Evolutionary conservation across 2,113 vertebrate genomes (phyloP).

Genomic region (Rhinoptilus africanus): DNA sequence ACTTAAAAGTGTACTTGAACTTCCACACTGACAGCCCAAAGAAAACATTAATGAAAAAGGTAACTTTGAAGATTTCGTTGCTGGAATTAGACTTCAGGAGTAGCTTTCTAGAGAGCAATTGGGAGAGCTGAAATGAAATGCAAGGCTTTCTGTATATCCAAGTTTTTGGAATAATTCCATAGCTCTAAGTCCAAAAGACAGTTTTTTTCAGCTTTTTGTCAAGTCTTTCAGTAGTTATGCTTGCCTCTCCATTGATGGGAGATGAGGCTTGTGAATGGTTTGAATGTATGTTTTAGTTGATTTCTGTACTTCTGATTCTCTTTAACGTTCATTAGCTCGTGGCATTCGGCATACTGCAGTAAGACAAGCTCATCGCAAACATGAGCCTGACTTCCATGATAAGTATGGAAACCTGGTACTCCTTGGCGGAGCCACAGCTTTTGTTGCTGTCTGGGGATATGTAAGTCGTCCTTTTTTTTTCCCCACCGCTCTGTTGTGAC

Average conservation of each 20-base stretch:
- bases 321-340: constrained; percentile 43
- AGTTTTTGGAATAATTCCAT: background rate
- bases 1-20: background rate
- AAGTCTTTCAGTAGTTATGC: fast-evolving
- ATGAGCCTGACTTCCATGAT: constrained; percentile 72
- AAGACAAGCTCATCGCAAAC: constrained; percentile 68
- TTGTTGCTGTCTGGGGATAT: constrained; percentile 67
- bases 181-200: background rate
- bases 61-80: background rate
- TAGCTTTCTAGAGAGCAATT: background rate
- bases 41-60: background rate
- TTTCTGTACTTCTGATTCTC: background rate
- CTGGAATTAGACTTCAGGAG: background rate
- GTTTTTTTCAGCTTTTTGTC: background rate
- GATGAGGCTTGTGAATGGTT: background rate
- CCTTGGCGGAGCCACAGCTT: constrained; percentile 52
- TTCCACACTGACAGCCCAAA: background rate
- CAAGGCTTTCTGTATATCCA: background rate
- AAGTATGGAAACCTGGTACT: constrained; percentile 74
- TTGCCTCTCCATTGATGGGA: background rate
- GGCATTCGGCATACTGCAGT: constrained; percentile 56
- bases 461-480: constrained; percentile 66
- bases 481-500: background rate
- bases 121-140: background rate
- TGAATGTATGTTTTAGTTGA: background rate